Evolutionary conservation across 2,888 invertebrate genomes (phyloP).

Genomic region (Onthophagus sagittarius): DNA sequence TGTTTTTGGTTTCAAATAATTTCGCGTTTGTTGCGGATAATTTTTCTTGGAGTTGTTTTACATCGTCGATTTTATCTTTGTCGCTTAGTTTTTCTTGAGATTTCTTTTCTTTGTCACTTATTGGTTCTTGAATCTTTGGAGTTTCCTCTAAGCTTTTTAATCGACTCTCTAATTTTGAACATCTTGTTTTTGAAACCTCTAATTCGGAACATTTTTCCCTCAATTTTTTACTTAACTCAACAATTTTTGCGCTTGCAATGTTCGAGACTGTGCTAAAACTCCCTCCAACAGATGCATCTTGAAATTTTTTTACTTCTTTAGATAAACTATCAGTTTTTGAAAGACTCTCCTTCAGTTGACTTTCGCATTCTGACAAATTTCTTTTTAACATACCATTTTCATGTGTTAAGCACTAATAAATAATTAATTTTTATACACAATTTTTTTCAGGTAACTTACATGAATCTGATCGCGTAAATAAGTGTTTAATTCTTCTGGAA

Average conservation of each 20-base stretch:
- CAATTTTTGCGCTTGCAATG: slow-evolving; percentile 60
- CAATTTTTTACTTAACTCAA: slow-evolving; percentile 64
- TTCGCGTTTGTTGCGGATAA: slow-evolving; percentile 58
- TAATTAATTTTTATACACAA: neutral
- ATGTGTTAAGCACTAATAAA: slow-evolving; percentile 51
- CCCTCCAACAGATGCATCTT: slow-evolving; percentile 50
- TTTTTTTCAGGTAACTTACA: slow-evolving; percentile 42
- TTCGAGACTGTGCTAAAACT: slow-evolving; percentile 54
- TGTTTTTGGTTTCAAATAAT: slow-evolving; percentile 66
- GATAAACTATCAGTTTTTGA: slow-evolving; percentile 49
- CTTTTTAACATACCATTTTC: slow-evolving; percentile 57
- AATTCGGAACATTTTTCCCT: slow-evolving; percentile 61
- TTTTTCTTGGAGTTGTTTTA: slow-evolving; percentile 61
- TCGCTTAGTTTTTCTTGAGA: slow-evolving; percentile 17
- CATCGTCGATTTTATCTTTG: slow-evolving; percentile 48
- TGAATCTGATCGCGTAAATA: slow-evolving; percentile 58
- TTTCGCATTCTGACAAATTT: slow-evolving; percentile 51
- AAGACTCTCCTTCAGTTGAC: slow-evolving; percentile 49
- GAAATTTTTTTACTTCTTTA: slow-evolving; percentile 53
- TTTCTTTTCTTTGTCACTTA: neutral
- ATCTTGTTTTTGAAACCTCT: slow-evolving; percentile 58
- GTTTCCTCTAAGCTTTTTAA: slow-evolving; percentile 45
- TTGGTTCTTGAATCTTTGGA: neutral
- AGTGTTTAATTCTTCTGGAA: slow-evolving; percentile 59
- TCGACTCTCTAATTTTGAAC: slow-evolving; percentile 53